Base-by-base conservation (phyloP, 2,797 vertebrate species). In the Pteronotus mesoamericanus region DNA sequence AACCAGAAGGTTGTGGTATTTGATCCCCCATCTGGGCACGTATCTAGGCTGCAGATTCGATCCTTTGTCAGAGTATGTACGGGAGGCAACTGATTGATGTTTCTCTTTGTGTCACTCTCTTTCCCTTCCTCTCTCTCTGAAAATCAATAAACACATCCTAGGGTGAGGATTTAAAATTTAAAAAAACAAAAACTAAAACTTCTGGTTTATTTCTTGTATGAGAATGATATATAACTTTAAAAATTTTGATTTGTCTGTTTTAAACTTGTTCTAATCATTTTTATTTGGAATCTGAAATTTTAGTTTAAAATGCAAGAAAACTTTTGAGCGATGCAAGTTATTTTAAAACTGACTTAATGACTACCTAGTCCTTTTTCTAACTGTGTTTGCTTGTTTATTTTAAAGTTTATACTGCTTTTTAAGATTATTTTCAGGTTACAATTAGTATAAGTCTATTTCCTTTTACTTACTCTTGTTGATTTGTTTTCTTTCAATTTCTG, bases 291-390 rank as follows among this genome's bases (percentile, higher is more conserved):
- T 94, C 15, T 79, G 37, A 87, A 74, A 88, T 88, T 78, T 94
- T 89, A 29, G 34, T 92, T 94, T 86, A 79, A 82, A 72, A 83
- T 91, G 26, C 19, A 66, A 11, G 21, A 59, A 12, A 71, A 69
- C 82, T 95, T 89, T 95, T 61, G 29, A 80, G 46, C 24, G 66
- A 74, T 78, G 24, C 46, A 96, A 74, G 93, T 69, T 79, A 82
- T 68, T 74, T 91, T 84, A 91, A 96, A 94, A 94, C n/a, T 78
- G 21, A 92, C 44, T 94, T 94, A 92, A 82, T 90, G 14, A 61
- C 71, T 83, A 82, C 18, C 86, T 95, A 86, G 2, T 88, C 19
- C 11, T 91, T 51, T 48, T 82, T 96, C 72, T 71, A 90, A 89
- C 14, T 46, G 88, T 19, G 14, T 57, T 69, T 83, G 44, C n/a